These are phyloP conservation scores for Teleiodes luculella DNA, from an alignment of 2,888 invertebrate genomes.

Conservation along the genomic window DNA sequence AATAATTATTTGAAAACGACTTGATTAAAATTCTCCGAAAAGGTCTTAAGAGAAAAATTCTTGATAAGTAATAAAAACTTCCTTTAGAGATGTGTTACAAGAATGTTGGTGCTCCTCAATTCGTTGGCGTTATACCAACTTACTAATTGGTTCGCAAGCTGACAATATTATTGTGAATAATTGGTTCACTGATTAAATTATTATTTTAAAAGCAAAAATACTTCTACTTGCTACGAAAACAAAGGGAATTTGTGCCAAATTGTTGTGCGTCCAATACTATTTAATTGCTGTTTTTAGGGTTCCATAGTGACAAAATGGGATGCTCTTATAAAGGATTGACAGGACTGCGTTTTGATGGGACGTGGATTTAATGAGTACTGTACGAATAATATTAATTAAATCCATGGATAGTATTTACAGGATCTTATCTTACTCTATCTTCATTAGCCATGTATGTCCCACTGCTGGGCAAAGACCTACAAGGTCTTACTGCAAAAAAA, in stretches of 20 bases:
- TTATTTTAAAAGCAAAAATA: neutral
- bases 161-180: neutral
- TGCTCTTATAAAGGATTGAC: too few species aligned
- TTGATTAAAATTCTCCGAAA: neutral
- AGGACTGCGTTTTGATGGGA: too few species aligned
- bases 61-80: neutral
- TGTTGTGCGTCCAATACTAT: neutral
- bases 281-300: neutral
- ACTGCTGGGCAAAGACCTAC: too few species aligned
- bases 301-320: too few species aligned
- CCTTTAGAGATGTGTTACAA: neutral
- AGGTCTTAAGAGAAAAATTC: too few species aligned
- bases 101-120: neutral
- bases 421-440: too few species aligned
- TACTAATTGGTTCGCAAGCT: conserved; percentile 2
- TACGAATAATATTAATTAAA: too few species aligned
- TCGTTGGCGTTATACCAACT: neutral
- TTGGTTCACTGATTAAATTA: neutral
- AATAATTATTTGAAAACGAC: too few species aligned
- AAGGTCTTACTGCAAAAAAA: too few species aligned
- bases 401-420: too few species aligned
- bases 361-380: too few species aligned
- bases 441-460: too few species aligned
- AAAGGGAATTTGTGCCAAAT: neutral
- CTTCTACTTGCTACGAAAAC: neutral